phyloP scores from a whole-genome alignment of 2,797 vertebrate genomes.

The Paguma larvata region DNA sequence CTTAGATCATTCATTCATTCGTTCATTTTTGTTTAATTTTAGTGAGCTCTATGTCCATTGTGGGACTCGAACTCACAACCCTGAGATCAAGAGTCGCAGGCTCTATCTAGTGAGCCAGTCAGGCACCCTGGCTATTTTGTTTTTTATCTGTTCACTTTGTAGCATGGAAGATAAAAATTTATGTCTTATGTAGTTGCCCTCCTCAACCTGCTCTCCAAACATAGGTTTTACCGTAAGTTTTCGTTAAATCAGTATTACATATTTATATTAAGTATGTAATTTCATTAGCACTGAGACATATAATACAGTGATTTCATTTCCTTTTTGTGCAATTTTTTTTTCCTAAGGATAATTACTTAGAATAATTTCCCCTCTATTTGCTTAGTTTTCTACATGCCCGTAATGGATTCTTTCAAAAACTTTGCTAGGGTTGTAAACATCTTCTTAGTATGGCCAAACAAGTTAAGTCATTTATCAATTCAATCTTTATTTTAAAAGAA shows the following conservation, averaged over 20 bases:
- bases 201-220: not conserved
- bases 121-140: not conserved
- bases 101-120: not conserved
- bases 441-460: not conserved
- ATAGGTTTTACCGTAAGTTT: not conserved
- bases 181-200: not conserved
- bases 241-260: not conserved
- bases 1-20: not conserved
- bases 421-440: not conserved
- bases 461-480: not conserved
- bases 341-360: not conserved
- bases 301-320: not conserved
- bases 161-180: not conserved
- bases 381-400: not conserved
- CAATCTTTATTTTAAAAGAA: not conserved
- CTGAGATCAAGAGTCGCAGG: not conserved
- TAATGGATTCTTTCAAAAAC: not conserved
- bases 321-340: not conserved
- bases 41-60: not conserved
- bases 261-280: not conserved
- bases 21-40: not conserved
- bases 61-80: not conserved
- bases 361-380: not conserved
- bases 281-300: not conserved
- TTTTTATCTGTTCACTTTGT: not conserved